Evolutionary conservation across 2,888 invertebrate species (phyloP), one percentile per base, ranked within the genome.

Genomic region (Lasioglossum calceatum): DNA sequence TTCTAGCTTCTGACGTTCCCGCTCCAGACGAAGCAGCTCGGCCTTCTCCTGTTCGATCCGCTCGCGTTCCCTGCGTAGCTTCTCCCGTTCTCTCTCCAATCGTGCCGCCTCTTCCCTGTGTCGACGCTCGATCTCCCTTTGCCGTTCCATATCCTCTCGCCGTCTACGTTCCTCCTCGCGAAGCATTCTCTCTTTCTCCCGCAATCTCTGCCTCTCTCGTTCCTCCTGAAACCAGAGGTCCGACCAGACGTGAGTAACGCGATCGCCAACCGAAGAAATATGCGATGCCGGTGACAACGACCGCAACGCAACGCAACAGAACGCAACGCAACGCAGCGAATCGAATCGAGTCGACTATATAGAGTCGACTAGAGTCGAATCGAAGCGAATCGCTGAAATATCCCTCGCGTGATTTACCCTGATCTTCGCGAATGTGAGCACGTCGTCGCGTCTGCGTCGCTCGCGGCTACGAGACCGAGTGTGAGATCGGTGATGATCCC

Each of bases 21-120:
- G 96, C 94, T 98, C 98, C 88, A 98, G 95, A 78, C 98, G 97
- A 89, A 98, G 96, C 42, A 98, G 95, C 93, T 99, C 98, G 27
- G 98, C 97, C 95, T 98, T 98, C 94, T 98, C 98, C 4, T 98
- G 97, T 94, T 99, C 99, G 79, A 99, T 97, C 91, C 97, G 97
- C 92, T 98, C 98, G 39, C 98, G 97, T 95, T 99, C 99, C 23
- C 98, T 95, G 73, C 98, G 96, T 87, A 98, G 95, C 93, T 98
- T 98, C 92, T 98, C 98, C 44, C 98, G 96, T 94, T 98, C 98
- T 77, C 98, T 96, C 85, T 97, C 97, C 78, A 98, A 96, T 78
- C 98, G 97, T 72, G 97, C 96, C 61, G 98, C 98, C 95, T 99
- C 98, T 94, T 98, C 97, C 7, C 98, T 97, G 94, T 98, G 98